Evolutionary conservation across 1,140 invertebrate genomes (phyloP).

Genomic region (Cataglyphis hispanica): DNA sequence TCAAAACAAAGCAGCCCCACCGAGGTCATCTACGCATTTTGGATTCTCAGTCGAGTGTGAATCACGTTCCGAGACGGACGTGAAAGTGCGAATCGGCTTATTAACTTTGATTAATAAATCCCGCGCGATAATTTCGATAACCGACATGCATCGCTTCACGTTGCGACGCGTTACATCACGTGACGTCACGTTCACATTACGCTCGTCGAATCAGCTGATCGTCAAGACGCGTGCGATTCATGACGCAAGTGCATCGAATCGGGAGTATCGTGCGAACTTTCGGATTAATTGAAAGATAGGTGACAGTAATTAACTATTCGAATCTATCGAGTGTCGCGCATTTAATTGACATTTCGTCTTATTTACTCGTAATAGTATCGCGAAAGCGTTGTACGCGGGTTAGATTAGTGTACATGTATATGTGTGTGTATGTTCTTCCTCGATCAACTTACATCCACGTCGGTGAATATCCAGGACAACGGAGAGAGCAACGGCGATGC

Average conservation of each 20-base stretch:
- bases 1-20: no score
- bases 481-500: neutral
- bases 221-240: neutral
- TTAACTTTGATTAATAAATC: constrained; percentile 44
- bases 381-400: no score
- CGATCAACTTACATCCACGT: no score
- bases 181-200: neutral
- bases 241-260: neutral
- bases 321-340: neutral
- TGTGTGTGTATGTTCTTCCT: no score
- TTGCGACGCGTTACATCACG: neutral
- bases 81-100: neutral
- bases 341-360: neutral
- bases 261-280: neutral
- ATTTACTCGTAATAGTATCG: neutral
- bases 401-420: no score
- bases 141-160: neutral
- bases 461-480: neutral
- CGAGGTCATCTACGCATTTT: neutral
- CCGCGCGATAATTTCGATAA: neutral
- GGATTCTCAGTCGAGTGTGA: neutral
- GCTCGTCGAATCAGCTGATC: neutral
- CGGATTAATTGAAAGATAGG: constrained; percentile 28
- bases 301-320: neutral
- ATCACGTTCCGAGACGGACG: neutral